Percentiles rank a stretch among this genome's conserved stretches.
Conservation (phyloP, 2,113 vertebrate genomes). For the Hylia prasina region DNA sequence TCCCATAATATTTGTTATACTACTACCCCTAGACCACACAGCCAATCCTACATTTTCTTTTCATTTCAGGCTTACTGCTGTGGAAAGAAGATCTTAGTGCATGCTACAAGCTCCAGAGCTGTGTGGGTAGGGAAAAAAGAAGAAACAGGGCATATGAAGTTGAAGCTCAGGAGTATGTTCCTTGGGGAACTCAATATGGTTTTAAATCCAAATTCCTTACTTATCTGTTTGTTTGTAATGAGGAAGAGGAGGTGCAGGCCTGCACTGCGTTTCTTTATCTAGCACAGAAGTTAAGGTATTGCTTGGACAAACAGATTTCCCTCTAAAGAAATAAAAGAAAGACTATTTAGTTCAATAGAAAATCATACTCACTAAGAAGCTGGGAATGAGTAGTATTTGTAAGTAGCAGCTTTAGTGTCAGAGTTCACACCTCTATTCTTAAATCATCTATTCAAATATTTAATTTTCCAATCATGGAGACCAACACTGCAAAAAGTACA, state of each 20-base stretch:
- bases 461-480: not conserved
- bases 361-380: not conserved
- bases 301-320: conserved; percentile 87
- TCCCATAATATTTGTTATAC: not conserved
- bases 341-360: not conserved
- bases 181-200: not conserved
- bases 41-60: not conserved
- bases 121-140: not conserved
- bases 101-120: not conserved
- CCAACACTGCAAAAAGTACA: not conserved
- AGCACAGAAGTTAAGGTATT: conserved; percentile 84
- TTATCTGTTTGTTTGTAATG: conserved; percentile 90
- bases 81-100: not conserved
- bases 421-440: not conserved
- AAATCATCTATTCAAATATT: not conserved
- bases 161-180: not conserved
- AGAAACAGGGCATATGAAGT: not conserved
- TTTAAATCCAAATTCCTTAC: conserved; percentile 69
- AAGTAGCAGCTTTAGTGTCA: not conserved
- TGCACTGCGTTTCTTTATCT: conserved; percentile 82
- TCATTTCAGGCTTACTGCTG: not conserved
- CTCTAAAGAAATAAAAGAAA: conserved; percentile 75
- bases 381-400: not conserved
- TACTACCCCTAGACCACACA: not conserved
- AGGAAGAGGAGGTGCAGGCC: conserved; percentile 89